Conservation (phyloP, 2,113 vertebrate genomes). For the Tursiops truncatus region DNA sequence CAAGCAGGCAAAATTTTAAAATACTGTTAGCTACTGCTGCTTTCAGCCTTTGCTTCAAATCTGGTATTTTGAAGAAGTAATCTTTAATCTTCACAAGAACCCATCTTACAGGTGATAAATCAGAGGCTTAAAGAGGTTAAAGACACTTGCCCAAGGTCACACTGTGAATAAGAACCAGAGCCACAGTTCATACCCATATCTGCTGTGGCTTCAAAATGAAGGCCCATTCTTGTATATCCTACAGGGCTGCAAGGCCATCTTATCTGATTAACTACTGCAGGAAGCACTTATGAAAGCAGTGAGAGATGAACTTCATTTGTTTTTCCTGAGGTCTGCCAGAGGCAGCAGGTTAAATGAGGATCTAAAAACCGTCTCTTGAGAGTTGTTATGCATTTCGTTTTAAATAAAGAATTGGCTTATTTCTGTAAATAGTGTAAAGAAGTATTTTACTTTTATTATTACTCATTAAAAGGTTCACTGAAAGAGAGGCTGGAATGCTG, state of each 20-base stretch:
- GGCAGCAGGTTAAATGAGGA: conserved; percentile 63
- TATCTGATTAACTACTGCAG: background rate
- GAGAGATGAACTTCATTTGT: background rate
- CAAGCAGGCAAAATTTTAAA: background rate
- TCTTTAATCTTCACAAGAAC: background rate
- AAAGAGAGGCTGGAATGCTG: conserved; percentile 23
- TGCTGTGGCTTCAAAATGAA: background rate
- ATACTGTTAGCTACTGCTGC: background rate
- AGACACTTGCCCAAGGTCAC: background rate
- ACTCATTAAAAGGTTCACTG: conserved; percentile 62
- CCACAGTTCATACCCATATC: background rate
- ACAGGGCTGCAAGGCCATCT: fast-evolving
- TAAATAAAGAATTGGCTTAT: conserved; percentile 70
- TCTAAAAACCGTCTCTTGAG: conserved; percentile 51
- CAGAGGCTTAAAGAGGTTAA: background rate
- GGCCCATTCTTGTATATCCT: background rate
- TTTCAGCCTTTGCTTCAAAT: background rate
- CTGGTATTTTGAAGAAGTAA: background rate
- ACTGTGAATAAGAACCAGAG: background rate
- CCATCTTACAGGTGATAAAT: background rate
- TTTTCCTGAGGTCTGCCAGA: conserved; percentile 46
- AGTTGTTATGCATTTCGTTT: conserved; percentile 66
- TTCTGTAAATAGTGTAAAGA: conserved; percentile 68
- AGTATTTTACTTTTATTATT: conserved; percentile 54
- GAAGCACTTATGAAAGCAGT: background rate